phyloP scores from a whole-genome alignment of 1,140 invertebrate genomes.

The Drosophila sulfurigaster region DNA sequence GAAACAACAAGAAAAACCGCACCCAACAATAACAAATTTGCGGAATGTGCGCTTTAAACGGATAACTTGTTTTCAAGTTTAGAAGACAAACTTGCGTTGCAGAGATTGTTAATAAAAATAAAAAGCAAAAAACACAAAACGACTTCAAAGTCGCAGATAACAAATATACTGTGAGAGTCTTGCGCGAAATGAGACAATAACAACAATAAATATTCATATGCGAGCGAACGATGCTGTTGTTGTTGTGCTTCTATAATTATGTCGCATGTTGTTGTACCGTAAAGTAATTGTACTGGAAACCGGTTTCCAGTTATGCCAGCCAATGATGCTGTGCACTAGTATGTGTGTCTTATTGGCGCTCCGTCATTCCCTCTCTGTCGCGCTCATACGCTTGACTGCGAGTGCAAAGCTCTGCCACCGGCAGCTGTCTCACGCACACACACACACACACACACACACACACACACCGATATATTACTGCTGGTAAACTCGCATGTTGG shows the following conservation, averaged over 20 bases:
- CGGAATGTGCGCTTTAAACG: conserved; percentile 45
- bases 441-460: conserved; percentile 21
- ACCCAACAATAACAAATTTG: conserved; percentile 30
- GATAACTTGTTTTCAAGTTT: conserved; percentile 60
- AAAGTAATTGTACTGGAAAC: conserved; percentile 56
- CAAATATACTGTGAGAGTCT: conserved; percentile 44
- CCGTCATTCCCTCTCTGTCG: conserved; percentile 5
- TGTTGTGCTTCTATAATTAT: conserved; percentile 60
- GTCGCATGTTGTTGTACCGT: conserved; percentile 59
- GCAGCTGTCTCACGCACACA: conserved; percentile 26
- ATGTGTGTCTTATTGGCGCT: conserved; percentile 19
- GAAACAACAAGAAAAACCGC: conserved; percentile 23
- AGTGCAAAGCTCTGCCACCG: conserved; percentile 23
- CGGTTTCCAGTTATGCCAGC: conserved; percentile 65
- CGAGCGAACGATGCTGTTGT: conserved; percentile 18
- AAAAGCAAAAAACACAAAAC: not conserved
- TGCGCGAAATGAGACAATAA: conserved; percentile 38
- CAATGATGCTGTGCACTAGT: conserved; percentile 62
- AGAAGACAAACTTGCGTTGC: conserved; percentile 38
- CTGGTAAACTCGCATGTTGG: conserved; percentile 14
- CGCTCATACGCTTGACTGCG: not conserved
- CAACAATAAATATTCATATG: conserved; percentile 31
- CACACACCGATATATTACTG: not conserved
- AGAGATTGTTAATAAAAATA: conserved; percentile 30
- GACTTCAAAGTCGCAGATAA: conserved; percentile 55